phyloP scores from a whole-genome alignment of 2,113 vertebrate genomes.

The Eptesicus fuscus region DNA sequence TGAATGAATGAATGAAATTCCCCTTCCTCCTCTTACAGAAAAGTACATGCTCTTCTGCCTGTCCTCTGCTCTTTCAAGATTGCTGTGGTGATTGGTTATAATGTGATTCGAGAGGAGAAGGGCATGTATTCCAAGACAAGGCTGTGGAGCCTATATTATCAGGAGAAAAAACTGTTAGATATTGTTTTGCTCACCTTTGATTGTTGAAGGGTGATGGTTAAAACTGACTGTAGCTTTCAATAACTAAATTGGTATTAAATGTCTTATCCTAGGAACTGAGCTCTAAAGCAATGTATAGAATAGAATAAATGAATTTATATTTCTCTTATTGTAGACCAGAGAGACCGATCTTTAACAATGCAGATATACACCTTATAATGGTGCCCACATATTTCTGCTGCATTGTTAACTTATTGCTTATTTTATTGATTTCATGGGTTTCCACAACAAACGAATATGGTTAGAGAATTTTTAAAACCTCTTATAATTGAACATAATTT shows the following conservation, averaged over 20 bases:
- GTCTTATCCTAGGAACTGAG: neutral
- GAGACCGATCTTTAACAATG: neutral
- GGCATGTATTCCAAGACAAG: neutral
- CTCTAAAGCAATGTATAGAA: neutral
- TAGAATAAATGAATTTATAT: neutral
- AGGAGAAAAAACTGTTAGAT: neutral
- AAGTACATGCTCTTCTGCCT: neutral
- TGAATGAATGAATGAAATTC: neutral
- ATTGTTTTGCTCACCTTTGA: neutral
- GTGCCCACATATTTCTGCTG: neutral
- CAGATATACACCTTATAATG: neutral
- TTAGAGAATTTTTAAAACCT: slow-evolving; percentile 7
- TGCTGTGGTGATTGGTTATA: neutral
- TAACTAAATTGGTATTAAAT: slow-evolving; percentile 3
- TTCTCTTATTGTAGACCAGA: neutral
- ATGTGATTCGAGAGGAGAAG: neutral
- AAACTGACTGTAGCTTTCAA: neutral
- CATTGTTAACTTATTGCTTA: neutral
- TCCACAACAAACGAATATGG: neutral
- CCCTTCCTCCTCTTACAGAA: neutral
- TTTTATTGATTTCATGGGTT: slow-evolving; percentile 4
- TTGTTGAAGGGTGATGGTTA: neutral
- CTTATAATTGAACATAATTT: neutral
- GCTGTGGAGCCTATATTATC: neutral
- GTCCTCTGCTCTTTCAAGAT: neutral